These are phyloP conservation scores for Sebastes fasciatus DNA, from an alignment of 2,113 vertebrate genomes.

Conservation along the genomic window DNA sequence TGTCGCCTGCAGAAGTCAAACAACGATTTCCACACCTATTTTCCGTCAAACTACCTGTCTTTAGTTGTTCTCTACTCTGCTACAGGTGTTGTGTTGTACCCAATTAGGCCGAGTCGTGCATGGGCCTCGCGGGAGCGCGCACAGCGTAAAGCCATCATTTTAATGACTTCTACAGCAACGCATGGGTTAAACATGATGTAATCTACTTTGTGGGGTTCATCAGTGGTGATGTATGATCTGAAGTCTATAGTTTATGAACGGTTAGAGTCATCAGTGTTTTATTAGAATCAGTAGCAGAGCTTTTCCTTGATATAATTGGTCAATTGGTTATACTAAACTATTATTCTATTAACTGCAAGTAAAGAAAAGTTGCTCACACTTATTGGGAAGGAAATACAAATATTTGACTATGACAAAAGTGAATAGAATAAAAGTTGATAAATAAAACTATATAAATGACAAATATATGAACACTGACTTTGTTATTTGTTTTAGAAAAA, in stretches of 20 bases:
- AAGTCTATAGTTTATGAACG: background rate
- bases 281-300: background rate
- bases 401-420: background rate
- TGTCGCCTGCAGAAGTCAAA: background rate
- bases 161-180: too few relatives aligned
- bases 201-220: background rate
- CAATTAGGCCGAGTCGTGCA: background rate
- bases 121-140: background rate
- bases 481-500: background rate
- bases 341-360: background rate
- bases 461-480: background rate
- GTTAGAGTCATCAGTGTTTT: background rate
- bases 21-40: background rate
- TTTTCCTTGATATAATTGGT: too few relatives aligned
- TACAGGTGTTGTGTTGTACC: background rate
- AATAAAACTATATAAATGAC: background rate
- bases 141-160: background rate
- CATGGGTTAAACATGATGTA: too few relatives aligned
- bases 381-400: background rate
- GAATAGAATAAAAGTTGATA: background rate
- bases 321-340: background rate
- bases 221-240: background rate
- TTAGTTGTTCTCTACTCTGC: background rate
- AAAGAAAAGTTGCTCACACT: background rate
- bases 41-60: fast-evolving